A percentile compares a stretch with the other conserved stretches of the same genome.
phyloP scores from a whole-genome alignment of 35 echinoderm and acorn worm genomes.

The Patiria miniata region DNA sequence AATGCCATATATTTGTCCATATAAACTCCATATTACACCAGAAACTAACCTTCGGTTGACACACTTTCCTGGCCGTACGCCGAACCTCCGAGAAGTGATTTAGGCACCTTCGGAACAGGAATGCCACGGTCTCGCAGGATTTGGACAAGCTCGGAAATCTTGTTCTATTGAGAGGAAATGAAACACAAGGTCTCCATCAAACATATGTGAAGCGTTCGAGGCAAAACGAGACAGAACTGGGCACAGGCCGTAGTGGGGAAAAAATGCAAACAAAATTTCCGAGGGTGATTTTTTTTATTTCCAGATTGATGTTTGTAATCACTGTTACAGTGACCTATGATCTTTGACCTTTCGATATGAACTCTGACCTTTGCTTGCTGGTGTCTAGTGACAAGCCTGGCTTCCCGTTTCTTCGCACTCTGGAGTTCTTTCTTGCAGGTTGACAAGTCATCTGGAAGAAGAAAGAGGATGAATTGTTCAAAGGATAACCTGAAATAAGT shows the following conservation, averaged over 20 bases:
- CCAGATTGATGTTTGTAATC: no score
- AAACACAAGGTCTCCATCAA: background rate
- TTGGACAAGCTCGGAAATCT: slow-evolving; percentile 1
- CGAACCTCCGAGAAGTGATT: background rate
- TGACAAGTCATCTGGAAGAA: slow-evolving; percentile 1
- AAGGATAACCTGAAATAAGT: no score
- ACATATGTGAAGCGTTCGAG: no score
- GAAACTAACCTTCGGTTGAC: background rate
- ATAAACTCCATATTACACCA: background rate
- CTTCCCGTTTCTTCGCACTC: background rate
- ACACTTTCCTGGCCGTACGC: background rate
- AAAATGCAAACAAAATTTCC: no score
- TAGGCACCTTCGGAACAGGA: background rate
- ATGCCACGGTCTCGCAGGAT: background rate
- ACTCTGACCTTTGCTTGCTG: slow-evolving; percentile 37
- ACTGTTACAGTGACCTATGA: no score
- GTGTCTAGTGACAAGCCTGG: background rate
- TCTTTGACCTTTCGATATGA: background rate
- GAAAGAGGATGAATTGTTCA: no score
- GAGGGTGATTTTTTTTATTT: no score
- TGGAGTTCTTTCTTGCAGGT: slow-evolving; percentile 26
- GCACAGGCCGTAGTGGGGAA: no score
- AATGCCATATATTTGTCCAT: no score
- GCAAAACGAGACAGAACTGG: no score
- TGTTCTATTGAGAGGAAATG: background rate